Evolutionary conservation across 1,140 invertebrate genomes (phyloP).

Genomic region (Apis florea): DNA sequence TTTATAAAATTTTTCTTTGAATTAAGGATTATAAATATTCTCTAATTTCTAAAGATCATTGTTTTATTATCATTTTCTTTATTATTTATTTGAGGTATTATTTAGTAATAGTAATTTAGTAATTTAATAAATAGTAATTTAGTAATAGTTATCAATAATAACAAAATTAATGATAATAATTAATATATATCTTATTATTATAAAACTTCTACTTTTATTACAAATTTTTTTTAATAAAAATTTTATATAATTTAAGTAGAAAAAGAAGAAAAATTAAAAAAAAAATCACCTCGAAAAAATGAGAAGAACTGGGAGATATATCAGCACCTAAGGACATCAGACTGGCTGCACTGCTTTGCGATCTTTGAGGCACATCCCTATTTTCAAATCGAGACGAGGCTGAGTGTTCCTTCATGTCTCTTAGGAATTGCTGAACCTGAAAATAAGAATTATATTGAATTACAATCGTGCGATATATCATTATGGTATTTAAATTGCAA

Average conservation of each 20-base stretch:
- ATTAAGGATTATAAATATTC: not conserved
- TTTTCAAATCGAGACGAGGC: constrained; percentile 74
- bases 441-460: constrained; percentile 24
- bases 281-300: constrained; percentile 89
- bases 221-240: not conserved
- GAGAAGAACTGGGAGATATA: constrained; percentile 90
- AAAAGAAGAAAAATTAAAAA: not conserved
- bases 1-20: not conserved
- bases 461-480: not conserved
- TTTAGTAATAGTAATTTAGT: too few species aligned
- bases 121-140: too few species aligned
- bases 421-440: constrained; percentile 86
- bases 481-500: constrained; percentile 2
- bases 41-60: not conserved
- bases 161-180: too few species aligned
- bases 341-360: constrained; percentile 83
- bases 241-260: too few species aligned
- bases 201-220: not conserved
- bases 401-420: constrained; percentile 86
- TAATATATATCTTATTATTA: too few species aligned
- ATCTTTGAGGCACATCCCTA: constrained; percentile 77
- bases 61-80: not conserved
- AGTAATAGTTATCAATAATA: too few species aligned
- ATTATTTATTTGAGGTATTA: not conserved
- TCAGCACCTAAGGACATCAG: constrained; percentile 87